Evolutionary conservation across 1,140 invertebrate genomes (phyloP), one percentile per base, ranked within the genome.

Genomic region (Pseudomyrmex concolor): DNA sequence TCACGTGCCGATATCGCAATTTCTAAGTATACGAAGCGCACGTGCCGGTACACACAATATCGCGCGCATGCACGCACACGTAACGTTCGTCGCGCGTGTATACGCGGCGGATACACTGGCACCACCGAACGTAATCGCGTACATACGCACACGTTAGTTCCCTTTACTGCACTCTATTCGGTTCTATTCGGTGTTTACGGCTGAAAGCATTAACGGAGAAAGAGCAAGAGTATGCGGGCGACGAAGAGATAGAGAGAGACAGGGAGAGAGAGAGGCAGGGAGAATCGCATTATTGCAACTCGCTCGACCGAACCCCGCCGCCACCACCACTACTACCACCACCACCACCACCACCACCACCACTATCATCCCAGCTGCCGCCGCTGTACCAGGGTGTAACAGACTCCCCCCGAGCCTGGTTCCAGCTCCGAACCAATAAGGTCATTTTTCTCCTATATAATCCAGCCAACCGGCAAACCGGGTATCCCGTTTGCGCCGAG

Each of bases 171-270:
- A 91, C 87, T 91, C 91, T 90, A 87, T 91, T 91, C 90, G 90
- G 86, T 91, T 91, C 90, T 91, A 91, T 91, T 90, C 89, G 90
- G 89, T 91, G 90, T 91, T 92, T 91, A 91, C 88, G 90, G 90
- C 86, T 90, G 82, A 76, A 78, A 86, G 90, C 90, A 92, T 92
- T 91, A 91, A 91, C 89, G 45, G 84, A 88, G 84, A 91, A 90
- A 91, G 90, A 88, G 84, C n/a, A 84, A 66, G 80, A 25, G 50
- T 15, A 60, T 17, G 48, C 45, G 25, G 60, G 62, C 51, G 77
- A 84, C 57, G 19, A 67, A 19, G 68, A 51, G 80, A 84, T 43
- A 63, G 60, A 54, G 67, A 10, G 34, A 48, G 48, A 55, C 43
- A 51, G 60, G 62, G 54, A 66, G 43, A 62, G 60, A 45, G 57